phyloP scores from a whole-genome alignment of 2,888 invertebrate species.

The Idaea straminata region DNA sequence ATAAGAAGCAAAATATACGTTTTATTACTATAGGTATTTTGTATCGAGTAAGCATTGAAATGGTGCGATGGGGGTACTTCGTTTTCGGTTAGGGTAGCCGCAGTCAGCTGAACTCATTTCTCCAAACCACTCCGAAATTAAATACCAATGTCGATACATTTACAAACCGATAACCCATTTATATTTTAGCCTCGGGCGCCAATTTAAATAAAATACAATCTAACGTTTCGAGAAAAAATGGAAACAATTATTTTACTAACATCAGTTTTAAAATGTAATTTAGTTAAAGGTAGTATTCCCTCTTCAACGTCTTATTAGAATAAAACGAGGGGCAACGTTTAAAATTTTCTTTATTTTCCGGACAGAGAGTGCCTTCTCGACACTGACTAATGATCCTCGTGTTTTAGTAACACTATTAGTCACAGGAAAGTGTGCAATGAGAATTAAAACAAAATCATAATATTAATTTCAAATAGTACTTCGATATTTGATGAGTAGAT shows the following conservation, averaged over 20 bases:
- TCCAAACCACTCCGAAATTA: slow-evolving; percentile 10
- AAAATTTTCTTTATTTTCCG: background rate
- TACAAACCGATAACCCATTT: slow-evolving; percentile 8
- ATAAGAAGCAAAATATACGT: slow-evolving; percentile 7
- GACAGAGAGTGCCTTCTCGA: background rate
- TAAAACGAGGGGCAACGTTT: background rate
- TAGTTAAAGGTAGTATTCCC: slow-evolving; percentile 1
- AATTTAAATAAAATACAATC: no score
- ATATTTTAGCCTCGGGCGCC: background rate
- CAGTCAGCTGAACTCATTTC: slow-evolving; percentile 8
- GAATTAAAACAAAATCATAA: background rate
- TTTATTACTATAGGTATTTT: background rate
- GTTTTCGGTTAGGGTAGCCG: slow-evolving; percentile 11
- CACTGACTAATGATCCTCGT: slow-evolving; percentile 3
- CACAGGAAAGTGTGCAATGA: slow-evolving; percentile 3
- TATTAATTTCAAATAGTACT: background rate
- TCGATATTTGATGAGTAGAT: background rate
- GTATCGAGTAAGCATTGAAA: slow-evolving; percentile 10
- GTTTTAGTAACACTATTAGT: slow-evolving; percentile 3
- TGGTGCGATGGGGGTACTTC: slow-evolving; percentile 1
- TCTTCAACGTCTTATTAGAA: slow-evolving; percentile 1
- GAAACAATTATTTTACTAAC: background rate
- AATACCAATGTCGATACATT: slow-evolving; percentile 10
- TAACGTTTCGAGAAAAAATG: background rate
- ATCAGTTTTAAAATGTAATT: background rate